Base-by-base conservation (phyloP, 2,888 invertebrate genomes). In the Leucophora obtusa region DNA sequence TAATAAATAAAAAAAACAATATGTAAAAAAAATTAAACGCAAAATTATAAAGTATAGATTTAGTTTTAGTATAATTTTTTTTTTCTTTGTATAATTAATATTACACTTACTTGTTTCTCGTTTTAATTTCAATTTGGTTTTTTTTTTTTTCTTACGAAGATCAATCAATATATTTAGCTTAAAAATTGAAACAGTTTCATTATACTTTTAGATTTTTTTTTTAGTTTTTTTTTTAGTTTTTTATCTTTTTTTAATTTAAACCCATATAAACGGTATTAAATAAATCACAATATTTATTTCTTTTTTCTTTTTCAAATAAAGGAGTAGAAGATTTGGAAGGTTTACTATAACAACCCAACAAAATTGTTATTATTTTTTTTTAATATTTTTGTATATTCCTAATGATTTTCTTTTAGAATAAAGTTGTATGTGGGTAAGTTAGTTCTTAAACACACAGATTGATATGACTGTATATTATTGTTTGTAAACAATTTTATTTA, bases 261-360 rank as follows among this genome's bases (percentile, higher is more conserved):
- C 66, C 71, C 58, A 51, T 75, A 62, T 54, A 21, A 43, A 56
- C 18, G 58, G 75, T 79, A 56, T 75, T 72, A 80, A 75, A 75
- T 80, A 68, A 80, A 80, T 80, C 80, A 80, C 80, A 80, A 72
- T 80, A n/a, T n/a, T n/a, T n/a, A n/a, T 70, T 68, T 21, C 58
- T 58, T 63, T 62, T 58, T n/a, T 66, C 43, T 47, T 69, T 69
- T 59, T 43, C 56, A 18, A 18, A 33, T 69, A 58, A 38, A 53
- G 50, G 15, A 59, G 54, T n/a, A 59, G 43, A 60, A 63, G 43
- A 54, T 1, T 4, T 11, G 51, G n/a, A 35, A 5, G 14, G 53
- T 51, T 56, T 58, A 33, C 17, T 58, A 28, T 38, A 51, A 54
- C 14, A 53, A 65, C 17, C 15, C 35, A 47, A 74, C 24, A 53